Conservation (phyloP, 1,140 invertebrate genomes). For the Manduca sexta region DNA sequence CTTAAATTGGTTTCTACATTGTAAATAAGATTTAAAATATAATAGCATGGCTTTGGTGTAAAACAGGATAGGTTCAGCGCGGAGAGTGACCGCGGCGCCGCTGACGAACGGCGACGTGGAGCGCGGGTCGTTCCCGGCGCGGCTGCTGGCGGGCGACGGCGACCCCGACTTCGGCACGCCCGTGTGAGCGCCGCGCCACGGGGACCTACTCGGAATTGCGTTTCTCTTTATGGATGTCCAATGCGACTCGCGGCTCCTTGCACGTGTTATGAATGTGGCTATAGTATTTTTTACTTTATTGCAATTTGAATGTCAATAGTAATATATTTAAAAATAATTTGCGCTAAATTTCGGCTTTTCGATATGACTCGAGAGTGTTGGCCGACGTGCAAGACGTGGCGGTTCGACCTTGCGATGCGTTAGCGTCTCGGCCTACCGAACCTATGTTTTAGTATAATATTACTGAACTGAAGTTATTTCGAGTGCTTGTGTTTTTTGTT, state of each 20-base stretch:
- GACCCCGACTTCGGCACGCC: conserved; percentile 77
- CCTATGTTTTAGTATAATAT: conserved; percentile 7
- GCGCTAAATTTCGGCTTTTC: too few relatives aligned
- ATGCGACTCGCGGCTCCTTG: too few relatives aligned
- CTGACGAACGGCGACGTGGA: conserved; percentile 22
- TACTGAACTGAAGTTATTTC: conserved; percentile 5
- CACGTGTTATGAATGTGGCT: too few relatives aligned
- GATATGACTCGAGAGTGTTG: too few relatives aligned
- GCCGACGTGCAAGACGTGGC: too few relatives aligned
- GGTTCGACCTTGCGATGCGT: conserved; percentile 2
- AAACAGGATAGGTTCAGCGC: conserved; percentile 55
- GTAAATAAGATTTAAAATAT: too few relatives aligned
- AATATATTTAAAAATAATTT: too few relatives aligned
- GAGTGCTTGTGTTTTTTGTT: conserved; percentile 9
- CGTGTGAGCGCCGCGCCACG: conserved; percentile 51
- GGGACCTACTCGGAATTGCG: background rate
- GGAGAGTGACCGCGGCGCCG: conserved; percentile 36
- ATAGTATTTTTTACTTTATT: too few relatives aligned
- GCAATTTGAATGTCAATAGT: too few relatives aligned
- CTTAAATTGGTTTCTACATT: too few relatives aligned
- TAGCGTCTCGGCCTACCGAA: conserved; percentile 8
- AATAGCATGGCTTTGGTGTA: too few relatives aligned
- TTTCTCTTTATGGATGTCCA: too few relatives aligned
- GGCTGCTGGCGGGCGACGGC: conserved; percentile 69
- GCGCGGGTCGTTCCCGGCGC: conserved; percentile 15